Evolutionary conservation across 2,113 vertebrate genomes (phyloP).

Genomic region (Redunca redunca): DNA sequence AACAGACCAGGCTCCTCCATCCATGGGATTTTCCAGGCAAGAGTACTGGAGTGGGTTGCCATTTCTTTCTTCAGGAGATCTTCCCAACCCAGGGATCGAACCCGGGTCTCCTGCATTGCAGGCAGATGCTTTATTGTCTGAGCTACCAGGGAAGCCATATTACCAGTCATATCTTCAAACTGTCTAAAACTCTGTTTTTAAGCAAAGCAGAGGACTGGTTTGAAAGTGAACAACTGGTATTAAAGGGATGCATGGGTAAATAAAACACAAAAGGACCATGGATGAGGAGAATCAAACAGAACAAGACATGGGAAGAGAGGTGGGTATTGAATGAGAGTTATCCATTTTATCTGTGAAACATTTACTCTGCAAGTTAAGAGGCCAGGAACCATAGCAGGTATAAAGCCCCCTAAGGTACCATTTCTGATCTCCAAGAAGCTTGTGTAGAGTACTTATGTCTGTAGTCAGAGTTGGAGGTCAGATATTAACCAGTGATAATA

Average conservation of each 20-base stretch:
- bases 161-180: background rate
- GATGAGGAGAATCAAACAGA: background rate
- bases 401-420: rapidly evolving
- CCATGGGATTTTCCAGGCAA: background rate
- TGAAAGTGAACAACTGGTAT: background rate
- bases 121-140: background rate
- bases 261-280: background rate
- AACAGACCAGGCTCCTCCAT: background rate
- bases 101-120: rapidly evolving
- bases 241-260: background rate
- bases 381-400: rapidly evolving
- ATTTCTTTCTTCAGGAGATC: background rate
- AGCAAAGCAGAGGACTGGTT: background rate
- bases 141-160: background rate
- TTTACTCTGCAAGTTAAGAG: background rate
- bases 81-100: background rate
- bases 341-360: background rate
- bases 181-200: background rate
- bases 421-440: background rate
- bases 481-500: background rate
- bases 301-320: background rate
- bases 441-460: rapidly evolving
- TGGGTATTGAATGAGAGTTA: background rate
- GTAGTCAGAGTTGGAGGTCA: background rate
- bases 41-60: background rate